These are phyloP conservation scores for Chymomyza costata DNA, from an alignment of 1,140 invertebrate species.

Conservation along the genomic window DNA sequence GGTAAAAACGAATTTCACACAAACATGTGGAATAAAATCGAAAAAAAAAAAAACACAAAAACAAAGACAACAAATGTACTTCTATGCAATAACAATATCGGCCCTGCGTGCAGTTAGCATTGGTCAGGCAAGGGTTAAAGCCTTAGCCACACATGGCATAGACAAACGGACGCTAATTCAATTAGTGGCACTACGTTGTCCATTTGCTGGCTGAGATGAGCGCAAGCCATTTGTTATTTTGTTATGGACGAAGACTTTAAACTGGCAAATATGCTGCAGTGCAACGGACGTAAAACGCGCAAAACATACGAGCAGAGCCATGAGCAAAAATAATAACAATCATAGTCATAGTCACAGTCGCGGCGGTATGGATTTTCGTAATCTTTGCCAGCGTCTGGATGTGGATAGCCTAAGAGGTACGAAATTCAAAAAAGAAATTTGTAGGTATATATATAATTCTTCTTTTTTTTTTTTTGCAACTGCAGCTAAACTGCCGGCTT, in stretches of 20 bases:
- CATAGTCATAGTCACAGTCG: constrained; percentile 2
- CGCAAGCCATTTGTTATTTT: not conserved
- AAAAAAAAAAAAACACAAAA: no score
- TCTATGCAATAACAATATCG: no score
- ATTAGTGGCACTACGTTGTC: constrained; percentile 48
- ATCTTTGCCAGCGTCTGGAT: constrained; percentile 48
- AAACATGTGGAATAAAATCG: no score
- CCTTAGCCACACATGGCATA: no score
- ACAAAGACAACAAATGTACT: no score
- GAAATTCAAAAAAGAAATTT: constrained; percentile 3
- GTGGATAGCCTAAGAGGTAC: constrained; percentile 43
- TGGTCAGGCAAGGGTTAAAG: constrained; percentile 27
- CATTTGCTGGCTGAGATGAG: constrained; percentile 11
- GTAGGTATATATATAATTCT: not conserved
- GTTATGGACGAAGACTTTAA: no score
- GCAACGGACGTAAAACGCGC: constrained; percentile 44
- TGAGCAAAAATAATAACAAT: constrained; percentile 10
- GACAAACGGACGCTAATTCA: constrained; percentile 43
- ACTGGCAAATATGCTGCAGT: constrained; percentile 61
- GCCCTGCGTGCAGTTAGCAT: no score
- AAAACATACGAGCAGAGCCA: constrained; percentile 3
- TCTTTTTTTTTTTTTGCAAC: not conserved
- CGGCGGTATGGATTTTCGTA: constrained; percentile 47
- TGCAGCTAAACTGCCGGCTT: constrained; percentile 41
- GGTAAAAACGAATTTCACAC: no score